Base-by-base conservation (phyloP, 2,888 invertebrate genomes). In the Flexamia atlantica region DNA sequence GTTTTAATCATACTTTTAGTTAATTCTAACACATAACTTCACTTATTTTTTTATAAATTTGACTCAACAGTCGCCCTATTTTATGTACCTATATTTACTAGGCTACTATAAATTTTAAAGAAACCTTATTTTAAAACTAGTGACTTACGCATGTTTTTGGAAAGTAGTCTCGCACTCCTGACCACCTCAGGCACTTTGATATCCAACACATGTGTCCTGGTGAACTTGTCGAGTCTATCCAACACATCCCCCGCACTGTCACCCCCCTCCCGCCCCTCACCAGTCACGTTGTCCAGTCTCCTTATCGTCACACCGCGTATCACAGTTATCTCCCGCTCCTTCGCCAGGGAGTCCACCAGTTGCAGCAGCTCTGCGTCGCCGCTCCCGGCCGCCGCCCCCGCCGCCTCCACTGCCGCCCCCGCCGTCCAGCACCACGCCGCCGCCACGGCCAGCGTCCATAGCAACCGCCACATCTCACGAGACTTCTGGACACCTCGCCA, bases 171-270 rank as follows among this genome's bases (percentile, higher is more conserved):
- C 87, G 87, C 42, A 88, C 86, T 70, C 87, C 85, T 72, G 68
- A 89, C 86, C 74, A 89, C 88, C 85, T 94, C 93, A 0, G 95
- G 94, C 76, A 95, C 88, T 88, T 94, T 93, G 10, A 96, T 92
- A 40, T 93, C 93, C 32, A 95, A 88, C 68, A 92, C 92, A 89
- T 93, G 95, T 82, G 91, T 92, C 80, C 92, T 91, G 2, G 93
- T 90, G 88, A 93, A 94, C 87, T 92, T 90, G 86, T 93, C 92
- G 53, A 94, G 90, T 88, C 93, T 93, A 86, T 92, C 92, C 84
- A 92, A 89, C 85, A 94, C 46, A 32, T 50, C 50, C 36, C 50
- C 79, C 50, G 74, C 25, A 10, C 12, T 25, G 25, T 68, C 17
- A 68, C 68, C 68, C 30, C 32, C 42, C 72, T 12, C 7, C 2